Conservation (phyloP, 2,797 vertebrate species). For the Poeciliopsis paucimaculata region DNA sequence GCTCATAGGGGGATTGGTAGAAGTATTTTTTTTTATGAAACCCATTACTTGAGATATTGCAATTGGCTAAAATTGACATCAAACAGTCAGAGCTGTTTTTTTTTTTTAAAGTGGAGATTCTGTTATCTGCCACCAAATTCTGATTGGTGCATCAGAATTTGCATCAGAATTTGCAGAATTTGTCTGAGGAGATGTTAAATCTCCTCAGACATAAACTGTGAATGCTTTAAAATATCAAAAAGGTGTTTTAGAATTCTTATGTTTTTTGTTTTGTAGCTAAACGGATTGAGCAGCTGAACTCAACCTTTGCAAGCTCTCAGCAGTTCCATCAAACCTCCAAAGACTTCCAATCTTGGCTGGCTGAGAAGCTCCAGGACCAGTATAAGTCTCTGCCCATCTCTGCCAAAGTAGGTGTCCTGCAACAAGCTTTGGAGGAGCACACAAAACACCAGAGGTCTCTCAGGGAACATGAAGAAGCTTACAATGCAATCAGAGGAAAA, state of each 20-base stretch:
- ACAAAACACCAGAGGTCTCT: slow-evolving; percentile 80
- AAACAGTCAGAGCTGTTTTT: background rate
- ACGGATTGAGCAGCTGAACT: slow-evolving; percentile 90
- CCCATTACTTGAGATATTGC: background rate
- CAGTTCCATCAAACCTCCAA: slow-evolving; percentile 95
- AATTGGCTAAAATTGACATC: background rate
- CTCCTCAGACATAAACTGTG: background rate
- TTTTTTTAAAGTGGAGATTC: background rate
- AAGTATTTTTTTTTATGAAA: background rate
- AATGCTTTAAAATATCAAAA: background rate
- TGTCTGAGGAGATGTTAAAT: too few species aligned
- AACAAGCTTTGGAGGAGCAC: slow-evolving; percentile 85
- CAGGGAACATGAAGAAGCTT: slow-evolving; percentile 80
- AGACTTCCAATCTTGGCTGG: slow-evolving; percentile 92
- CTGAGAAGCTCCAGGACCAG: slow-evolving; percentile 86
- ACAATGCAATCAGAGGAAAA: slow-evolving; percentile 85
- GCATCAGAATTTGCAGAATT: too few species aligned
- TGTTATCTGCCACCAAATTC: background rate
- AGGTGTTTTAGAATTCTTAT: background rate
- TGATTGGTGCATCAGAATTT: background rate
- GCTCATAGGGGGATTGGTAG: background rate
- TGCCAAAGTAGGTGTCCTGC: slow-evolving; percentile 83
- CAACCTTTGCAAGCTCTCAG: slow-evolving; percentile 90
- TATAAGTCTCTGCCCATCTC: slow-evolving; percentile 80
- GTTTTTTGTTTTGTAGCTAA: slow-evolving; percentile 80